Evolutionary conservation across 2,797 vertebrate species (phyloP), one percentile per base, ranked within the genome.

Genomic region (Luscinia luscinia): DNA sequence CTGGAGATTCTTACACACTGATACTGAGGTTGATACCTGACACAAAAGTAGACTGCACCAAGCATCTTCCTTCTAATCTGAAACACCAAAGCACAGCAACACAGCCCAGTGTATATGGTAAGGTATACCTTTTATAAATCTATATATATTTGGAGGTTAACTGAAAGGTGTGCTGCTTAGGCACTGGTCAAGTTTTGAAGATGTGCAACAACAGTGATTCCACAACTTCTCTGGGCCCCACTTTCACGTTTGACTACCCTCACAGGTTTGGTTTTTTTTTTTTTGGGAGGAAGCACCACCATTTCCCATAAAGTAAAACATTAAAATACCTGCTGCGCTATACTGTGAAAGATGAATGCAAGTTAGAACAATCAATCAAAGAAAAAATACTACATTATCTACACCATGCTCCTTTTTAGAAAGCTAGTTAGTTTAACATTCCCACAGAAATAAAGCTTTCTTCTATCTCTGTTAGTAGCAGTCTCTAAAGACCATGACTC

Each of bases 171-270:
- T 16, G 16, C 4, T 45, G 15, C 20, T 61, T 27, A 30, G 13
- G 48, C 3, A 55, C n/a, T 28, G 24, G 10, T 4, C 28, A 48
- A 28, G 17, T 62, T 69, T 32, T 46, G 52, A 90, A 69, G 4
- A 34, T 1, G 10, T 8, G 7, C 16, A 66, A 57, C 0, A 2
- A 61, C 0, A 1, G 12, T 6, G 23, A 76, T 40, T 51, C n/a
- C 46, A 66, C 9, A 19, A 28, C 5, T 66, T 36, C 41, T 67
- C 28, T 10, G 11, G 11, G 23, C 7, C 11, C 5, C 18, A 16
- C 3, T 48, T 11, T 55, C 58, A 69, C 2, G 2, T 38, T 9
- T 75, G 15, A 64, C 15, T 11, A 40, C 5, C 6, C 11, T 30
- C 38, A 69, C 0, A 2, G 15, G 6, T 45, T 22, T 46, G 11